Evolutionary conservation across 2,113 vertebrate species (phyloP), one percentile per base, ranked within the genome.

Genomic region (Solenodon paradoxus): DNA sequence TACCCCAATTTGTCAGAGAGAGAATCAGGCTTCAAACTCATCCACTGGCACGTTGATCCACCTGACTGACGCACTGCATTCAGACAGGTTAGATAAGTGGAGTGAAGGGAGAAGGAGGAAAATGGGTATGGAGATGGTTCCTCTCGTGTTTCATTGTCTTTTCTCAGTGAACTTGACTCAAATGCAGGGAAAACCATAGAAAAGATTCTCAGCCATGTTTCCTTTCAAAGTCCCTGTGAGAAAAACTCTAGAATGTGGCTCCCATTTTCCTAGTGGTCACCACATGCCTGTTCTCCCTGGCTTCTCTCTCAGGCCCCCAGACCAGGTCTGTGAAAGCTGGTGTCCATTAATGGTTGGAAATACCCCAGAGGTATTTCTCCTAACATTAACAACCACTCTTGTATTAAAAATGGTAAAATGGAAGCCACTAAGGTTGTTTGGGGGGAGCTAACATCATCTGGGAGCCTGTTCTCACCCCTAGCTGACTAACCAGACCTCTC

Each of bases 221-320:
- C 40, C 77, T 61, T 68, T 51, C 51, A 47, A 57, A 64, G 45
- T 53, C 17, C 17, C 57, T 26, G 38, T 2, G 7, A 53, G 51
- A 49, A 53, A 32, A 24, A 20, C 5, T 68, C 47, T 1, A 3
- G 28, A 49, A 6, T 12, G 40, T 35, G 40, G 30, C 28, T 6
- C 3, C 0, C 5, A 53, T 12, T 5, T 11, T n/a, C 20, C n/a
- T 26, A n/a, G 1, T 30, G 15, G 4, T 63, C 49, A n/a, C n/a
- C 57, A 17, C n/a, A 11, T 19, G 35, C 2, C 45, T 3, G 2
- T 20, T 12, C 38, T 32, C 22, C 49, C 66, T 42, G 28, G 22
- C 26, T 9, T n/a, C 20, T 32, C 22, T 69, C n/a, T 30, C 30
- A 4, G 32, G 57, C 13, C 12, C 49, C 38, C 0, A 2, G 8